phyloP scores from a whole-genome alignment of 2,888 invertebrate species.

The Andrena haemorrhoa region DNA sequence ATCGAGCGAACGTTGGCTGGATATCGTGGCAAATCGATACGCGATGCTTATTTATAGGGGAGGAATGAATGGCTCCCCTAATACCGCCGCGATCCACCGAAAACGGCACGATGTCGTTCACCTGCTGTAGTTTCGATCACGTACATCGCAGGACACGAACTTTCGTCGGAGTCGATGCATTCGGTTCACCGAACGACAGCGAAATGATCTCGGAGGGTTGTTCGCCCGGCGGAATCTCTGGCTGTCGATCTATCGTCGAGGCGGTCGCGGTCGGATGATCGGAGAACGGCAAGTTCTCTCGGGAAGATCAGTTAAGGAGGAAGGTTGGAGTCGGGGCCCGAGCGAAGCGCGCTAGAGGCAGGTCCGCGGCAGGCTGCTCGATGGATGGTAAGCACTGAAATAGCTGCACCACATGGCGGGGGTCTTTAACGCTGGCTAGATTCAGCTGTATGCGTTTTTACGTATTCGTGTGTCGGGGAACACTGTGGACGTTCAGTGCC shows the following conservation, averaged over 20 bases:
- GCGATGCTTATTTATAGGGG: conserved; percentile 64
- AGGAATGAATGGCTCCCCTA: conserved; percentile 60
- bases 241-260: neutral
- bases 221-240: neutral
- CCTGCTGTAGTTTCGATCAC: neutral
- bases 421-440: conserved; percentile 71
- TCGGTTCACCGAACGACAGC: neutral
- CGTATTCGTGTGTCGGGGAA: conserved; percentile 35
- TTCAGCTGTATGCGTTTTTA: conserved; percentile 53
- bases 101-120: neutral
- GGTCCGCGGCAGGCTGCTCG: conserved; percentile 32
- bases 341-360: conserved; percentile 8
- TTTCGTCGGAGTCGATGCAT: neutral
- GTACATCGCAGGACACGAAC: neutral
- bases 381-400: conserved; percentile 77
- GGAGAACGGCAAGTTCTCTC: neutral
- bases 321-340: conserved; percentile 7
- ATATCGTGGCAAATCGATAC: conserved; percentile 58
- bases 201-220: neutral
- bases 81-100: neutral
- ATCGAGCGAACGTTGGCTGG: conserved; percentile 32
- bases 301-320: conserved; percentile 1
- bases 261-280: neutral
- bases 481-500: conserved; percentile 35
- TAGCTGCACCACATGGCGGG: conserved; percentile 83